Evolutionary conservation across 2,888 invertebrate genomes (phyloP).

Genomic region (Pardosa pseudoannulata): DNA sequence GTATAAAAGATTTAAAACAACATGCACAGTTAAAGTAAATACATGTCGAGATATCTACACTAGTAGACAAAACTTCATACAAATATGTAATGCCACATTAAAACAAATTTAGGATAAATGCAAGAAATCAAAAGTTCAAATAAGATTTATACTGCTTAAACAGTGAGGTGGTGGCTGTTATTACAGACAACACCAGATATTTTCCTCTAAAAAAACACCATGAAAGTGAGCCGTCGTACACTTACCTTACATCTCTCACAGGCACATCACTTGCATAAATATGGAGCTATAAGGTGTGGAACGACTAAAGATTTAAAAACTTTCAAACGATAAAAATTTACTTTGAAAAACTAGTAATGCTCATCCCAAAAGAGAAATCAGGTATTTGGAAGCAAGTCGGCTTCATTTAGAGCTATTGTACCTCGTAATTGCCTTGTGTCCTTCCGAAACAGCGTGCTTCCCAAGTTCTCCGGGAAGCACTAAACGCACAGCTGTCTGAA

Average conservation of each 20-base stretch:
- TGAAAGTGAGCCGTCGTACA: too few species aligned
- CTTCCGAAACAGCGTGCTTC: conserved; percentile 63
- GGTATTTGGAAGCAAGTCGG: neutral
- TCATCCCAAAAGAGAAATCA: conserved; percentile 5
- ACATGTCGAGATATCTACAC: too few species aligned
- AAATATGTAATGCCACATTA: too few species aligned
- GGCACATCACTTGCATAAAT: neutral
- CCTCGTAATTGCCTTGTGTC: conserved; percentile 60
- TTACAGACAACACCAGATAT: too few species aligned
- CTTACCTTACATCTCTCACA: neutral
- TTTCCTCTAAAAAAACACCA: too few species aligned
- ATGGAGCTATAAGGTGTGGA: neutral
- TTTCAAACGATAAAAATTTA: conserved; percentile 8
- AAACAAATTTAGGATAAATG: too few species aligned
- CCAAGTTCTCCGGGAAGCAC: conserved; percentile 65
- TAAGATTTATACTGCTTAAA: too few species aligned
- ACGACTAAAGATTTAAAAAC: neutral
- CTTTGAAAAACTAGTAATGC: neutral
- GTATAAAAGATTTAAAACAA: too few species aligned
- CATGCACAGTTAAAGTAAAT: too few species aligned
- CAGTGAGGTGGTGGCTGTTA: too few species aligned
- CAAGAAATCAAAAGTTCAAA: too few species aligned
- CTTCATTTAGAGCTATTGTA: conserved; percentile 63
- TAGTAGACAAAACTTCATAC: too few species aligned
- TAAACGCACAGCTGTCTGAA: conserved; percentile 67